phyloP scores from a whole-genome alignment of 1,140 invertebrate species.

The Thrips palmi region DNA sequence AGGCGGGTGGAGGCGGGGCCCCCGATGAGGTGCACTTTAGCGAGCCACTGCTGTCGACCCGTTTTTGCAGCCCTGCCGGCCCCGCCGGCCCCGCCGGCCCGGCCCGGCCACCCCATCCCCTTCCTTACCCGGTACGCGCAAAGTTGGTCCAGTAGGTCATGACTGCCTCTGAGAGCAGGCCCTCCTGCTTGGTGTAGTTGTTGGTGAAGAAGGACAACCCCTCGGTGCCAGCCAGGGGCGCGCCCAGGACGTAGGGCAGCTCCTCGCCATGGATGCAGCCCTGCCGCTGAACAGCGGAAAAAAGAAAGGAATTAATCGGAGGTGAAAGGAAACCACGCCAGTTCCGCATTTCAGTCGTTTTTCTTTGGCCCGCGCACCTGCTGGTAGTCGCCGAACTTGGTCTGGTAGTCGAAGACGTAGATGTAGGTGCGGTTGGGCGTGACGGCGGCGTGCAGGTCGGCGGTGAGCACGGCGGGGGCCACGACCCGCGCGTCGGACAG shows the following conservation, averaged over 20 bases:
- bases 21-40: too few species aligned
- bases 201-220: slow-evolving; percentile 56
- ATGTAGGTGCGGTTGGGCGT: slow-evolving; percentile 53
- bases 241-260: slow-evolving; percentile 75
- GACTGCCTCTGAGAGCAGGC: slow-evolving; percentile 72
- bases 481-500: slow-evolving; percentile 63
- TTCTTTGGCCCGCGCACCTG: too few species aligned
- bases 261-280: slow-evolving; percentile 87
- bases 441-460: slow-evolving; percentile 50
- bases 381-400: slow-evolving; percentile 46
- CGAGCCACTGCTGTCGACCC: too few species aligned
- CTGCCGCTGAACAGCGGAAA: slow-evolving; percentile 35
- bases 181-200: slow-evolving; percentile 81
- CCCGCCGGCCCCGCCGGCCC: too few species aligned
- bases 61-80: too few species aligned
- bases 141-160: slow-evolving; percentile 96
- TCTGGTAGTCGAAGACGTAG: slow-evolving; percentile 63
- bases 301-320: too few species aligned
- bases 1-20: too few species aligned
- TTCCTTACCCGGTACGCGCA: slow-evolving; percentile 86
- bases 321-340: too few species aligned
- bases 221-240: slow-evolving; percentile 57
- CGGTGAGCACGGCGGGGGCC: slow-evolving; percentile 44
- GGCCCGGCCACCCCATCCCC: too few species aligned
- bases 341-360: too few species aligned